Evolutionary conservation across 2,888 invertebrate genomes (phyloP).

Genomic region (Timandra comae): DNA sequence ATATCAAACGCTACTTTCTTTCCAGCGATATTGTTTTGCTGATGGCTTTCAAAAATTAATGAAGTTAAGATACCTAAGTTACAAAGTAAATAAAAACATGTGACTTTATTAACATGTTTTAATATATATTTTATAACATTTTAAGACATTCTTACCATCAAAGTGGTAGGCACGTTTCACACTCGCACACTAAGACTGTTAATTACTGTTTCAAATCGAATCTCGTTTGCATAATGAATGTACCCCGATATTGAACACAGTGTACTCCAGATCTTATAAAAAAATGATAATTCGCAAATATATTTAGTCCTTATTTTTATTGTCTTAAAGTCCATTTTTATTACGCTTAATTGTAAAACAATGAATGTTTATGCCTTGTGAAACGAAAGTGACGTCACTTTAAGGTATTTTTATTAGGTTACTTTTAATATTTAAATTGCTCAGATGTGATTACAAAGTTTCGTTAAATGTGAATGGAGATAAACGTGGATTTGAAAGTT

Average conservation of each 20-base stretch:
- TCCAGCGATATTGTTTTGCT: no score
- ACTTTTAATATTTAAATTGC: no score
- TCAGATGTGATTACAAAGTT: no score
- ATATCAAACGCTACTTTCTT: no score
- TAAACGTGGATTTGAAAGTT: no score
- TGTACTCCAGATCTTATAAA: slow-evolving; percentile 7
- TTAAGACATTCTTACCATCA: not conserved
- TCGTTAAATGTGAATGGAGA: no score
- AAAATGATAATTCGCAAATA: slow-evolving; percentile 15
- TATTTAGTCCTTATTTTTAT: slow-evolving; percentile 18
- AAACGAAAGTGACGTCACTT: slow-evolving; percentile 9
- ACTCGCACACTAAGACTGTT: slow-evolving; percentile 42
- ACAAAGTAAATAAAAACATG: no score
- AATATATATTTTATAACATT: no score
- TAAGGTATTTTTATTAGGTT: slow-evolving; percentile 7
- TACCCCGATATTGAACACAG: slow-evolving; percentile 43
- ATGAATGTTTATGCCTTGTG: not conserved
- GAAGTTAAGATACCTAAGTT: no score
- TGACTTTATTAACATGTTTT: slow-evolving; percentile 5
- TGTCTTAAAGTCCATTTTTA: no score
- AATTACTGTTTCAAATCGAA: slow-evolving; percentile 33
- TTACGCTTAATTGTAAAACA: no score
- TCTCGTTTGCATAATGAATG: slow-evolving; percentile 61
- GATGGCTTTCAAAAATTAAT: no score
- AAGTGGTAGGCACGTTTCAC: slow-evolving; percentile 35